Base-by-base conservation (phyloP, 2,797 vertebrate genomes). In the Xenentodon cancila region DNA sequence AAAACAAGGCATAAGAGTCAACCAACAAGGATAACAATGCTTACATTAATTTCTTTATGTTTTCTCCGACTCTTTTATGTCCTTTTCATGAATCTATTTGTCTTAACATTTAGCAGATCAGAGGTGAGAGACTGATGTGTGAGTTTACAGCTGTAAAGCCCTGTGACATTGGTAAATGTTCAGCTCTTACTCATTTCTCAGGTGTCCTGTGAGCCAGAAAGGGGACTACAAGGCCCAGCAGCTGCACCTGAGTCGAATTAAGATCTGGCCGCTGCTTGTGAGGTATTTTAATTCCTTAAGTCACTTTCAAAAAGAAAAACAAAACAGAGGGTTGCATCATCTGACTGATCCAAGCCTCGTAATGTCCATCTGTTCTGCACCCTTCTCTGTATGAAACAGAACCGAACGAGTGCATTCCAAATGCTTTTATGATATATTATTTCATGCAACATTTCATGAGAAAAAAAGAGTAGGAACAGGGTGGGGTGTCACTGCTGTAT, bases 1-100 rank as follows among this genome's bases (percentile, higher is more conserved):
- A 48, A 45, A 80, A 74, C 55, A 70, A 88, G 84, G 68, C 54
- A 66, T 55, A 76, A 77, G 57, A 72, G 58, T 77, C 51, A 9
- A 63, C 80, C 71, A 64, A 68, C 58, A 68, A 73, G 47, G 68
- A 40, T 53, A 67, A 68, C 62, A 63, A 48, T 69, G 74, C 62
- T 82, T 75, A 84, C 64, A 64, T 61, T 42, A 42, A 62, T 63
- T 42, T 68, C 62, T 7, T 67, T 51, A n/a, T 44, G 54, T 34
- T 40, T 3, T 9, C 52, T 18, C 13, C 42, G 40, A 46, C 48
- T 32, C 25, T 77, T 55, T 55, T 0, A 43, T 42, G 9, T 20
- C 0, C 30, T 67, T 67, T 59, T 32, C 21, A 50, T 27, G 3
- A 27, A 25, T 67, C 22, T 58, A 15, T 53, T 53, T 44, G 11